Conservation (phyloP, 2,113 vertebrate species). For the Cisticola juncidis region DNA sequence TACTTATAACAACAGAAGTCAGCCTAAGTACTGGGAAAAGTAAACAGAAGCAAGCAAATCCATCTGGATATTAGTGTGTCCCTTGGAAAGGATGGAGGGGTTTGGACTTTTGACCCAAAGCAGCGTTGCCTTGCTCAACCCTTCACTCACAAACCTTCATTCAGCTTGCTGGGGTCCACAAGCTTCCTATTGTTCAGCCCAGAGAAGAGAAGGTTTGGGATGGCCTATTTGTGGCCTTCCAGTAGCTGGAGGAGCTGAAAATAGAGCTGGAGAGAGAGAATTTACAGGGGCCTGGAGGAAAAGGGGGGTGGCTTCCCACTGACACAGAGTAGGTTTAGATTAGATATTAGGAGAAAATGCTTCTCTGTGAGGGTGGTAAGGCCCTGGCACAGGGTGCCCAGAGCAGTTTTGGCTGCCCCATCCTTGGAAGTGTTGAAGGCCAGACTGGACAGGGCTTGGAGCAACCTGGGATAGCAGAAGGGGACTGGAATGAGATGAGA, state of each 20-base stretch:
- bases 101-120: not conserved
- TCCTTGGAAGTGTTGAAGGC: not conserved
- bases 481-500: not conserved
- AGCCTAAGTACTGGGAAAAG: not conserved
- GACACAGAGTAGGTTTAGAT: not conserved
- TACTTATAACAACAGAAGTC: constrained; percentile 19
- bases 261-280: not conserved
- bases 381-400: not conserved
- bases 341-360: not conserved
- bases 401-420: not conserved
- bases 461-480: not conserved
- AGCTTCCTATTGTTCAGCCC: not conserved
- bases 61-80: not conserved
- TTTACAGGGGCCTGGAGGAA: not conserved
- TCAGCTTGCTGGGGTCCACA: too few species aligned
- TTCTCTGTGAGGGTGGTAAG: not conserved
- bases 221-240: not conserved
- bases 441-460: not conserved
- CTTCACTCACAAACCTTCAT: not conserved
- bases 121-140: accelerated
- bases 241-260: not conserved
- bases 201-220: not conserved
- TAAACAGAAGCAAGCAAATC: not conserved
- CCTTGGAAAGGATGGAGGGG: not conserved
- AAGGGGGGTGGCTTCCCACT: not conserved